These are phyloP conservation scores for Antheraea assamensis DNA, from an alignment of 2,888 invertebrate species.

Conservation along the genomic window DNA sequence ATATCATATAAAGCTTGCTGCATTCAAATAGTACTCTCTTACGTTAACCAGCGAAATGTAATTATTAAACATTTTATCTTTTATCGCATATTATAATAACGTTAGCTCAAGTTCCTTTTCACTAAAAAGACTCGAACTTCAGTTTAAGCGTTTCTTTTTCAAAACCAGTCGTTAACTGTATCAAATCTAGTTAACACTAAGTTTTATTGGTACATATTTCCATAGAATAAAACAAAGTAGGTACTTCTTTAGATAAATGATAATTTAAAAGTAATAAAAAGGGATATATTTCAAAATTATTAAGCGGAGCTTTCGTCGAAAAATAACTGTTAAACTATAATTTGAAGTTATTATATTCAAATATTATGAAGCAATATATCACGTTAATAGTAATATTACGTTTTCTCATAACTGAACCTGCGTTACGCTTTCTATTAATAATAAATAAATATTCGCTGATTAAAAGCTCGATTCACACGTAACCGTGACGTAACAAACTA, in stretches of 20 bases:
- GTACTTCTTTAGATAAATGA: neutral
- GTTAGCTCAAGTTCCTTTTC: constrained; percentile 4
- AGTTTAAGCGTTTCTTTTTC: neutral
- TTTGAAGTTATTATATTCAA: neutral
- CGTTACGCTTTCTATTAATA: constrained; percentile 7
- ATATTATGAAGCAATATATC: neutral
- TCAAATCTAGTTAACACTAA: constrained; percentile 4
- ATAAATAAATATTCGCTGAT: constrained; percentile 35
- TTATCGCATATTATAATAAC: neutral
- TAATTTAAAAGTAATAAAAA: neutral
- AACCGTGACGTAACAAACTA: neutral
- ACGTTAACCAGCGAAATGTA: constrained; percentile 50
- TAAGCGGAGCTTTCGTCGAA: neutral
- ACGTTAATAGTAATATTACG: neutral
- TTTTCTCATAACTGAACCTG: neutral
- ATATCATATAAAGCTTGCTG: constrained; percentile 68
- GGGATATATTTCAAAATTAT: neutral
- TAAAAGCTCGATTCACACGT: constrained; percentile 24
- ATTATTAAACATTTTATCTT: neutral
- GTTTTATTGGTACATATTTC: neutral
- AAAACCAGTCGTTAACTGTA: neutral
- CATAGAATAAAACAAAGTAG: neutral
- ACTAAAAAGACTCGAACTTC: constrained; percentile 6
- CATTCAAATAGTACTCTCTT: constrained; percentile 46
- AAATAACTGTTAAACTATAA: neutral